Percentiles rank a stretch among this genome's conserved stretches.
These are phyloP conservation scores for Clarias pachynema DNA, from an alignment of 2,797 vertebrate species.

Conservation along the genomic window DNA sequence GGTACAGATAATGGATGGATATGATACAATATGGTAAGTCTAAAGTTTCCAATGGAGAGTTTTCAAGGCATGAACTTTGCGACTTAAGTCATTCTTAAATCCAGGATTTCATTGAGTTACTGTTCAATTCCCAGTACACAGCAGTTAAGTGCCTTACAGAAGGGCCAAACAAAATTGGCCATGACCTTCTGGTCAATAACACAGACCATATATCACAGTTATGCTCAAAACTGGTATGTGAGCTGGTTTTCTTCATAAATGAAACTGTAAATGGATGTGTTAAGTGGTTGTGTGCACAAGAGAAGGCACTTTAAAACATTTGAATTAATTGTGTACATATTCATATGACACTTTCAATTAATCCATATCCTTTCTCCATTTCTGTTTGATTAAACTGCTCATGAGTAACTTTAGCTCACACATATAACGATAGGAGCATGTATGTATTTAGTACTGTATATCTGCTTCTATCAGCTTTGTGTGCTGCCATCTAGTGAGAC, in stretches of 20 bases:
- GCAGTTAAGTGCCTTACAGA: background rate
- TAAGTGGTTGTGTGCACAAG: background rate
- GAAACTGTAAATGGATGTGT: background rate
- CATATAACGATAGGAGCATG: background rate
- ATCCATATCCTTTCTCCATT: background rate
- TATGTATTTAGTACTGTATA: too few species aligned
- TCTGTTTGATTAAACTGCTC: background rate
- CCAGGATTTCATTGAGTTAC: background rate
- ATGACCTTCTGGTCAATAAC: background rate
- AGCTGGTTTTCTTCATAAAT: background rate
- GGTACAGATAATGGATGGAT: background rate
- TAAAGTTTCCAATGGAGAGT: background rate
- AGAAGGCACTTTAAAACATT: background rate
- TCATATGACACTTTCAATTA: too few species aligned
- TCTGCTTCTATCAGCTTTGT: background rate
- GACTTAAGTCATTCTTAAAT: background rate
- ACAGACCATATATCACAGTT: background rate
- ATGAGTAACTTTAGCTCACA: background rate
- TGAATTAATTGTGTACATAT: background rate
- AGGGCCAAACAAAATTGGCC: background rate
- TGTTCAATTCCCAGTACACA: background rate
- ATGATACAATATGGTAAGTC: background rate
- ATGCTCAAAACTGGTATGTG: background rate
- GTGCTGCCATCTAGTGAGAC: conserved; percentile 24
- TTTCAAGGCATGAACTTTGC: background rate